Base-by-base conservation (phyloP, 2,888 invertebrate species). In the Unio pictorum region DNA sequence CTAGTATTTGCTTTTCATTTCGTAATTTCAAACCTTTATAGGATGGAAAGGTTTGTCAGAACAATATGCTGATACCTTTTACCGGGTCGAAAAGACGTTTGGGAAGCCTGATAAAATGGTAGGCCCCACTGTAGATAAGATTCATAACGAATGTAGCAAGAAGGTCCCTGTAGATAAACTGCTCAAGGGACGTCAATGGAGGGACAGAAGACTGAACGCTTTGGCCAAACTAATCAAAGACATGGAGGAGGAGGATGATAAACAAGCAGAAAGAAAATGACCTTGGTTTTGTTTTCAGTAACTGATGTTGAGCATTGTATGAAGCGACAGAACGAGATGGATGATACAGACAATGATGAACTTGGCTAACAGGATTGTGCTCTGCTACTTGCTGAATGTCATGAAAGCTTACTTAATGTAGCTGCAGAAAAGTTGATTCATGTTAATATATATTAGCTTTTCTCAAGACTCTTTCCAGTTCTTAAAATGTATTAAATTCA, bases 191-290 rank as follows among this genome's bases (percentile, higher is more conserved):
- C 72, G 88, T 63, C 68, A 79, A 59, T 88, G 89, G 89, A 76
- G 89, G 60, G 88, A 89, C 75, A 74, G 72, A 7, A 74, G 86
- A 56, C 75, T 89, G 26, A 81, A 86, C 0, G 83, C 81, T n/a
- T 79, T 89, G 23, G 84, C 88, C n/a, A 88, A 85, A 74, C 80
- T 89, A 7, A 88, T 88, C 69, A 74, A 73, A 28, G 78, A 84
- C 15, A 67, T 86, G 67, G 74, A 79, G 34, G 62, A 67, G 34
- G 34, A 34, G 30, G 30, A 34, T 7, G 30, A 34, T 23, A 56
- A 55, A 68, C 60, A 66, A 64, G 17, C 20, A 57, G 64, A 58
- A 26, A 11, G 20, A 58, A 1, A 23, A 17, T 23, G n/a, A 58
- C 18, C n/a, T 58, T 58, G 2, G 26, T 15, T 4, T 4, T 58